phyloP scores from a whole-genome alignment of 2,888 invertebrate genomes.

The Ypsolopha sequella region DNA sequence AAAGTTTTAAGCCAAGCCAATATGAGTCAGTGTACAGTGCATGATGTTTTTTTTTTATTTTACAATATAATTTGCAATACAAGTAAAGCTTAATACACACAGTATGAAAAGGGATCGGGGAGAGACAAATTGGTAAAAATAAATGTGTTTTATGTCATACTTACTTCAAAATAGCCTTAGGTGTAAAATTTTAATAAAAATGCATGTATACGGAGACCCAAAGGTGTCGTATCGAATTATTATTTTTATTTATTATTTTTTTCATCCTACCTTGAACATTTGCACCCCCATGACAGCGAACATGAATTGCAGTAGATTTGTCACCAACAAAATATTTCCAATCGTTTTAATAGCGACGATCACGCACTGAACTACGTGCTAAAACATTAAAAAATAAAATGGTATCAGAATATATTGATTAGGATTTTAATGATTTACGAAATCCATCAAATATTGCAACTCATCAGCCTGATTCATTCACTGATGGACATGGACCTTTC shows the following conservation, averaged over 20 bases:
- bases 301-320: conserved; percentile 99
- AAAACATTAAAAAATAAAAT: conserved; percentile 28
- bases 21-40: too few species aligned
- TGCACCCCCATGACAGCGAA: conserved; percentile 99
- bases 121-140: too few species aligned
- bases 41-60: too few species aligned
- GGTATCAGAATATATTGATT: background rate
- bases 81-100: too few species aligned
- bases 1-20: too few species aligned
- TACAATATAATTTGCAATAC: too few species aligned
- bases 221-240: conserved; percentile 45
- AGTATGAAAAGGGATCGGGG: too few species aligned
- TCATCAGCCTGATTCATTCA: too few species aligned
- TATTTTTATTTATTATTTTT: conserved; percentile 14
- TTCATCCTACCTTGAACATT: conserved; percentile 95
- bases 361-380: conserved; percentile 99
- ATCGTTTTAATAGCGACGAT: conserved; percentile 99
- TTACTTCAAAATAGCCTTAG: too few species aligned
- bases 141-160: too few species aligned
- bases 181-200: background rate
- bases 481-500: too few species aligned
- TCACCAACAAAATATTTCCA: conserved; percentile 99
- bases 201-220: conserved; percentile 32
- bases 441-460: background rate
- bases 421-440: background rate